Base-by-base conservation (phyloP, 2,797 vertebrate genomes). In the Pristis pectinata region DNA sequence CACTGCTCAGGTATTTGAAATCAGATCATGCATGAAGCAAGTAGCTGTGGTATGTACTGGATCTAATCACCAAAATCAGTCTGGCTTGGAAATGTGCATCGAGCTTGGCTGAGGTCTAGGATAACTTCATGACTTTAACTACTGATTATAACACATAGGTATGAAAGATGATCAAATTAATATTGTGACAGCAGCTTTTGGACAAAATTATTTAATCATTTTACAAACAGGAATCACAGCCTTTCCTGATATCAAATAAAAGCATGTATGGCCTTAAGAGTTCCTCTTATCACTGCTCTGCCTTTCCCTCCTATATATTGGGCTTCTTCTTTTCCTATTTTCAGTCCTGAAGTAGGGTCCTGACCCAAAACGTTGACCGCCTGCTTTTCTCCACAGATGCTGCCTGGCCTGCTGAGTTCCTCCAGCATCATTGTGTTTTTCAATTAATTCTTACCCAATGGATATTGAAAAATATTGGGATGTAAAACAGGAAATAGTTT, bases 11-110 rank as follows among this genome's bases (percentile, higher is more conserved):
- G 41, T 76, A 94, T 94, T 56, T 94, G 92, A 94, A 94, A 94
- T 94, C 76, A 74, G 92, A 94, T 94, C 92, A 76, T 4, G 41
- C 92, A 9, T 94, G 70, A 94, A 94, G 67, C 41, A 76, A n/a
- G 92, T 76, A 74, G 24, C 72, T 76, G 41, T 76, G 92, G 92
- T 53, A 76, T 34, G 92, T 70, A 76, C 61, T 41, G 87, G n/a
- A 67, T 37, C 19, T 64, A 67, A 67, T 91, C 87, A 24, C 41
- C 34, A 27, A 74, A 76, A 76, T 53, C 44, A 94, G 30, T 56
- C 24, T 76, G 70, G 24, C 92, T 94, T 94, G 92, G 70, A 94
- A 70, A 94, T 27, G 30, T 17, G 9, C 72, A 22, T 56, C 30
- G 34, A 94, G 3, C 15, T 53, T 56, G 13, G 13, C 49, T 76